phyloP scores from a whole-genome alignment of 1,140 invertebrate genomes.

The Drosophila arawakana region DNA sequence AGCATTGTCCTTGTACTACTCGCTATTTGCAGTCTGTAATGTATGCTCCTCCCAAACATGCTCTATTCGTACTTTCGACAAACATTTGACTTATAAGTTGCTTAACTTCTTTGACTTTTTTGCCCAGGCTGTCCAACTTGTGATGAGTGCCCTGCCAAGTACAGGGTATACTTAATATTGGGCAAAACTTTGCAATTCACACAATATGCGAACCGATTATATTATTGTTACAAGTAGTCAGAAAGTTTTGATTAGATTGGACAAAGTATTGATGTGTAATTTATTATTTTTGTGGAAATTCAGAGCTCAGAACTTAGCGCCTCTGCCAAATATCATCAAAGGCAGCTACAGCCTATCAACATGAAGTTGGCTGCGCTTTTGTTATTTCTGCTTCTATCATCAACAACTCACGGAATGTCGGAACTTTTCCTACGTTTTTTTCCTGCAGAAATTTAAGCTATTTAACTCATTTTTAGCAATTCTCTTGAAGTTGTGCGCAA shows the following conservation, averaged over 20 bases:
- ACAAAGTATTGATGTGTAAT: background rate
- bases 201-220: constrained; percentile 1
- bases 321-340: no score
- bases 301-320: no score
- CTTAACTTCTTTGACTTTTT: constrained; percentile 50
- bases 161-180: no score
- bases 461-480: no score
- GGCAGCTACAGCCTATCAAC: no score
- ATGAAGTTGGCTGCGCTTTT: no score
- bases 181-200: no score
- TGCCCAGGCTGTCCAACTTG: constrained; percentile 44
- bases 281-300: background rate
- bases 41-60: constrained; percentile 6
- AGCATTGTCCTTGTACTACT: constrained; percentile 27
- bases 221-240: background rate
- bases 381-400: no score
- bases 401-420: no score
- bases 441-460: no score
- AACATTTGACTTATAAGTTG: constrained; percentile 78
- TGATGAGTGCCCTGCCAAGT: constrained; percentile 21
- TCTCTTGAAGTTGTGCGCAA: no score
- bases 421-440: no score
- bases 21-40: constrained; percentile 47
- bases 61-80: constrained; percentile 50
- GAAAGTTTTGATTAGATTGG: constrained; percentile 2